Conservation (phyloP, 2,888 invertebrate species). For the Scaptomyza parva region DNA sequence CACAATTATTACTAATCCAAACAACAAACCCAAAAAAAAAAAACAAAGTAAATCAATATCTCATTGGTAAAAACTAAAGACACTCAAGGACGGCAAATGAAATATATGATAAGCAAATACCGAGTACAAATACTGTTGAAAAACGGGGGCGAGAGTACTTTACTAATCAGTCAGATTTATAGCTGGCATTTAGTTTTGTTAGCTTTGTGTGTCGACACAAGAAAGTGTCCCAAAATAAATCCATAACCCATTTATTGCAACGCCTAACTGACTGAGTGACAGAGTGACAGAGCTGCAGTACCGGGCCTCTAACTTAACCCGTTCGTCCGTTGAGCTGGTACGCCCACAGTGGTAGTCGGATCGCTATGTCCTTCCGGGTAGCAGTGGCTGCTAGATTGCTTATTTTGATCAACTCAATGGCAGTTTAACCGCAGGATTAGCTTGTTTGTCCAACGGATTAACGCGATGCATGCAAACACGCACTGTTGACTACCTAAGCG, state of each 20-base stretch:
- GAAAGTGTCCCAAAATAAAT: constrained; percentile 41
- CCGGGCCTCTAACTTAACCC: constrained; percentile 33
- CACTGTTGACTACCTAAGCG: constrained; percentile 31
- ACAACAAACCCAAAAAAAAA: constrained; percentile 2
- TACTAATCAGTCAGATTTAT: constrained; percentile 76
- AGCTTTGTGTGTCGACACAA: constrained; percentile 46
- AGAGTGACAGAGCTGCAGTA: constrained; percentile 3
- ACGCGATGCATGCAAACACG: constrained; percentile 69
- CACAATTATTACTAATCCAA: too few species aligned
- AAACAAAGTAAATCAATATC: not conserved
- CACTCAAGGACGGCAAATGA: constrained; percentile 20
- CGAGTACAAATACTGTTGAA: constrained; percentile 1
- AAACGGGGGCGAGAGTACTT: constrained; percentile 68
- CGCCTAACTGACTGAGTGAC: not conserved
- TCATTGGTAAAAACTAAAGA: constrained; percentile 28
- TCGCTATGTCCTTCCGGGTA: constrained; percentile 68
- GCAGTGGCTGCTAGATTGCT: constrained; percentile 11
- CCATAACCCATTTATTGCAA: constrained; percentile 58
- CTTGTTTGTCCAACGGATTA: constrained; percentile 80
- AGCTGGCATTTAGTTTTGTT: constrained; percentile 75
- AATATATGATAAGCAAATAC: constrained; percentile 24
- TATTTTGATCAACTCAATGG: constrained; percentile 82
- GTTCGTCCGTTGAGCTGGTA: constrained; percentile 53
- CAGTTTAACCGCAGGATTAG: constrained; percentile 84
- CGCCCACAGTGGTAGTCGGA: constrained; percentile 40